These are phyloP conservation scores for Actinia equina DNA, from an alignment of 64 coral and sea anemone species.

Conservation along the genomic window DNA sequence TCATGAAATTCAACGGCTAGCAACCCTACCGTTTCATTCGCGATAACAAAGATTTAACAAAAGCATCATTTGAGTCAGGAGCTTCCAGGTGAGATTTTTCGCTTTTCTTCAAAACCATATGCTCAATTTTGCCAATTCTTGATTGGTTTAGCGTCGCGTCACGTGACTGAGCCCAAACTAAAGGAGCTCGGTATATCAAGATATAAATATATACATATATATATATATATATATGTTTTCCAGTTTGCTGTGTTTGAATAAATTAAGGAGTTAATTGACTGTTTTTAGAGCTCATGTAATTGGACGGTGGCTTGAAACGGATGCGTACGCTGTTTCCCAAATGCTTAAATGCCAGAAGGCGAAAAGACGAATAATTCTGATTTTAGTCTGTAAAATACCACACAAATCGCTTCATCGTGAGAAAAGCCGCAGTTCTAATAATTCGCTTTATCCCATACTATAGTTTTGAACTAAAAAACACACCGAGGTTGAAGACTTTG, in stretches of 20 bases:
- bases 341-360: conserved; percentile 5
- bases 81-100: background rate
- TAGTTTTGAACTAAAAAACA: background rate
- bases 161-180: background rate
- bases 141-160: background rate
- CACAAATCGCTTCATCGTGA: background rate
- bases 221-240: background rate
- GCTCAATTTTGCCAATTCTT: background rate
- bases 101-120: conserved; percentile 1
- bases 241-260: background rate
- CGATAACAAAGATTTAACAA: background rate
- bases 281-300: conserved; percentile 22
- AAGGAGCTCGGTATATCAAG: background rate
- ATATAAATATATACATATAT: background rate
- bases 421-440: background rate
- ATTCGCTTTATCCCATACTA: background rate
- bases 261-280: conserved; percentile 25
- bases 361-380: background rate
- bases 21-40: background rate
- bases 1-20: background rate
- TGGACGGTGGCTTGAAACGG: conserved; percentile 13
- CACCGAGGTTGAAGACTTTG: background rate
- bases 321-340: background rate
- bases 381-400: background rate
- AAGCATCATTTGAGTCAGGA: background rate